Evolutionary conservation across 2,113 vertebrate genomes (phyloP), one percentile per base, ranked within the genome.

Genomic region (Ia io): DNA sequence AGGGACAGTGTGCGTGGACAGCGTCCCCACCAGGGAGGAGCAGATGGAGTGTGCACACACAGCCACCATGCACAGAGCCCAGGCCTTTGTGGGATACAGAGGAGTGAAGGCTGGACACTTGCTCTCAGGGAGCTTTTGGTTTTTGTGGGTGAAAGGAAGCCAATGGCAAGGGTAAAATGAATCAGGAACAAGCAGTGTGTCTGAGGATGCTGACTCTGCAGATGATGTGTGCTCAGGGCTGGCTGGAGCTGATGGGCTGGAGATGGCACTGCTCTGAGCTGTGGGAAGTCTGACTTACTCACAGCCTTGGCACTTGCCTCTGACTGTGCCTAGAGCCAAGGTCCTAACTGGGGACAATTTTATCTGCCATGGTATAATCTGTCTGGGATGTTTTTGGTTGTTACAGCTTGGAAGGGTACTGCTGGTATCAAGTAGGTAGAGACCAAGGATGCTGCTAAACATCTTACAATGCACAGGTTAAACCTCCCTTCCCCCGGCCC

Each of bases 51-150:
- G 20, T 40, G 11, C 12, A 37, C 69, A 16, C 0, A 3, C 1
- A 2, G 40, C 18, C 14, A 14, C 17, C 0, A 2, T 28, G 7
- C 25, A 6, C 12, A 44, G 44, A 47, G 2, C 28, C 9, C 28
- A 53, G 69, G 30, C 42, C 56, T 91, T 40, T 1, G 8, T 0
- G 28, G 3, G 37, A 42, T 8, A 9, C 1, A 18, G 28, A 69
- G 20, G 17, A 28, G 7, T 44, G 40, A 69, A 70, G 78, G 20
- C 70, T 61, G 13, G 61, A 42, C 23, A 20, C 30, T 37, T 63
- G 42, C 9, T 59, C 35, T 49, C 51, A n/a, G 53, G 53, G 49
- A 65, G 17, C 23, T 59, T 83, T 82, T 6, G 6, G 30, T 71
- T 12, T 47, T 67, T 73, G 40, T 18, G 13, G 4, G 47, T 77